Conservation (phyloP, 1,140 invertebrate genomes). For the Caenorhabditis tropicalis region DNA sequence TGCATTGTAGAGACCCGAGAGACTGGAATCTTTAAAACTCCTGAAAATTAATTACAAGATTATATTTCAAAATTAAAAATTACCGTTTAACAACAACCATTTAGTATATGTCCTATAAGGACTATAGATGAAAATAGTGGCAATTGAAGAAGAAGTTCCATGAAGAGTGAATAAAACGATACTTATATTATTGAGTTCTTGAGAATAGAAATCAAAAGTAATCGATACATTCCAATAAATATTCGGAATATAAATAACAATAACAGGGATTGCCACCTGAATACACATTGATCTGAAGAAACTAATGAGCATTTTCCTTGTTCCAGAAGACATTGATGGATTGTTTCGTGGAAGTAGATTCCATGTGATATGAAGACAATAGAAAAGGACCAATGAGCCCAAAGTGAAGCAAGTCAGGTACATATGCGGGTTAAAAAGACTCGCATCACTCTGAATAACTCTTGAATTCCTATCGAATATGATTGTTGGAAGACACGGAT, state of each 20-base stretch:
- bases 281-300: slow-evolving; percentile 20
- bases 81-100: background rate
- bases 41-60: too few species aligned
- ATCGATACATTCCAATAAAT: slow-evolving; percentile 17
- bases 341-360: background rate
- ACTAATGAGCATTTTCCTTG: background rate
- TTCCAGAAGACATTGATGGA: background rate
- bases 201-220: background rate
- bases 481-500: background rate
- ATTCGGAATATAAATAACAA: background rate
- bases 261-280: background rate
- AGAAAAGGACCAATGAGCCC: background rate
- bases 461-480: background rate
- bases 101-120: background rate
- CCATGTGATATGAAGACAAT: background rate
- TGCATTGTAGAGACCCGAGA: too few species aligned
- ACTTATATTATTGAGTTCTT: background rate
- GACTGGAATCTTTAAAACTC: too few species aligned
- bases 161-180: background rate
- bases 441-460: background rate
- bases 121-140: background rate
- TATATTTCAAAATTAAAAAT: too few species aligned
- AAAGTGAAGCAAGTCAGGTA: background rate
- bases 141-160: background rate
- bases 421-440: background rate